Base-by-base conservation (phyloP, 2,888 invertebrate species). In the Cantharis rufa region DNA sequence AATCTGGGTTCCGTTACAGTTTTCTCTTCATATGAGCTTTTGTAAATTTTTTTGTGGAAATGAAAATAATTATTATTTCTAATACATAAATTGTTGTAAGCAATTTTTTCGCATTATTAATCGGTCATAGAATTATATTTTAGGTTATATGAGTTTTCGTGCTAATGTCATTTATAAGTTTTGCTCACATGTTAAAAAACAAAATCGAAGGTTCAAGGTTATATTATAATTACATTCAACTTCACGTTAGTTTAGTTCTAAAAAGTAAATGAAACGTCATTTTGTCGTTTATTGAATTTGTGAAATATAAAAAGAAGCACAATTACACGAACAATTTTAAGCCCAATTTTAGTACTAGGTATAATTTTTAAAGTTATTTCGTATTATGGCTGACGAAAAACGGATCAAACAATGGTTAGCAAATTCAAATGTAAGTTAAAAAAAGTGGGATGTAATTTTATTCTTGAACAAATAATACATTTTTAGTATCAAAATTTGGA, bases 401-500 rank as follows among this genome's bases (percentile, higher is more conserved):
- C 89, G 90, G 85, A 86, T 92, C 77, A 88, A 89, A 72, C 90
- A 90, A 85, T 87, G 89, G 85, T 85, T 92, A 76, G 79, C 88
- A 61, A 91, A 90, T 87, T 91, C 90, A 88, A 83, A 84, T 80
- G 74, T 70, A 66, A 70, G 28, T 62, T 62, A 13, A 62, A 70
- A 63, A 15, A 63, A 74, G 21, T 85, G 74, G 86, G 74, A 74
- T 81, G 21, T 18, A 21, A 18, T 15, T 63, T 63, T 5, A 16
- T 21, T 63, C 7, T 13, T n/a, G 9, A 66, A 24, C 9, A 21
- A n/a, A 10, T 21, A 21, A 66, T 66, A 24, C 64, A 66, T 81
- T 89, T 90, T 78, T 87, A 95, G 94, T 95, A 95, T 87, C 91
- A 92, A 85, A 92, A 94, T 89, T 89, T 92, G 72, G 92, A 92